phyloP scores from a whole-genome alignment of 2,797 vertebrate species.

The Rallus crepitans region DNA sequence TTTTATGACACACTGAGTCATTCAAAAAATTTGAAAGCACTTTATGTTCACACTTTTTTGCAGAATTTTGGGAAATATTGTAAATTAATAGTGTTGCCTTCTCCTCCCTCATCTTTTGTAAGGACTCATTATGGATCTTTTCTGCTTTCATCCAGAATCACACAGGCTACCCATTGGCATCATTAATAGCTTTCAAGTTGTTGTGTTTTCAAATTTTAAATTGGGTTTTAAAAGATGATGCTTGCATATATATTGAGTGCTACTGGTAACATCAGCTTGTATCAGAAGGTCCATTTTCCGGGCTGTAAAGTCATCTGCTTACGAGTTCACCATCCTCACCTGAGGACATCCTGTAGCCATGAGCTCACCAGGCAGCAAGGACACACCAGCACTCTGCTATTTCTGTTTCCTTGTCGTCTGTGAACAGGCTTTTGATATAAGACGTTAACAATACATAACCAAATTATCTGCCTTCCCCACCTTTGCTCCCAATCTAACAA shows the following conservation, averaged over 20 bases:
- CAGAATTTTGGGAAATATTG: not conserved
- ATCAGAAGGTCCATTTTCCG: not conserved
- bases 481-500: not conserved
- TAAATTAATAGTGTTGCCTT: not conserved
- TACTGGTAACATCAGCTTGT: not conserved
- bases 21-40: not conserved
- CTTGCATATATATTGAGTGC: not conserved
- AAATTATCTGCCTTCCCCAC: not conserved
- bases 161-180: rapidly evolving
- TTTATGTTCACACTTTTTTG: not conserved
- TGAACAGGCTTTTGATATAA: not conserved
- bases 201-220: not conserved
- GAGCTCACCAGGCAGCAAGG: not conserved
- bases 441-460: not conserved
- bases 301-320: not conserved
- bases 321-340: not conserved
- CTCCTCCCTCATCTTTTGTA: not conserved
- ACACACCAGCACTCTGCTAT: not conserved
- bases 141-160: not conserved
- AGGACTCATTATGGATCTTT: not conserved
- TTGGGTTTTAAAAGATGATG: rapidly evolving
- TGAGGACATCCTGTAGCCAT: not conserved
- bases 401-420: not conserved
- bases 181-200: not conserved
- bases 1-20: not conserved